Conservation (phyloP, 2,113 vertebrate genomes). For the Leptodactylus fuscus region DNA sequence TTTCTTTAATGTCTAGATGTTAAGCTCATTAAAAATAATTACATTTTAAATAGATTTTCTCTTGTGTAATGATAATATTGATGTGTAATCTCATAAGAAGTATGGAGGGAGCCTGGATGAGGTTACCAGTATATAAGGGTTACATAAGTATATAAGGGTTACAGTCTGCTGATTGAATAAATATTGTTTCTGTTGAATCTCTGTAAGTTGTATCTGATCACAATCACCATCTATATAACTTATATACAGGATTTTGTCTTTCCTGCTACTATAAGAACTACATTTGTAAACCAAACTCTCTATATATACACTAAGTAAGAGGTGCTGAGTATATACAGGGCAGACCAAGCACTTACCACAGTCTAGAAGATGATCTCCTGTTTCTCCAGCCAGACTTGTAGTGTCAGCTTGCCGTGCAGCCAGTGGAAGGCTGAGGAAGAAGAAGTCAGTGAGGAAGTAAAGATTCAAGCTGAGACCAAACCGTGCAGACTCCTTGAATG, state of each 20-base stretch:
- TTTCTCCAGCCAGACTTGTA: constrained; percentile 20
- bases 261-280: not conserved
- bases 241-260: not conserved
- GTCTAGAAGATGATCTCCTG: constrained; percentile 43
- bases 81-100: not conserved
- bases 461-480: constrained; percentile 26
- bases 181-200: too few species aligned
- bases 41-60: not conserved
- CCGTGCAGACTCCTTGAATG: not conserved
- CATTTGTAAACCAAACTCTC: not conserved
- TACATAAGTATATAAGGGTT: too few species aligned
- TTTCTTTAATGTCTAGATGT: not conserved
- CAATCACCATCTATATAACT: not conserved
- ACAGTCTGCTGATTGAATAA: too few species aligned
- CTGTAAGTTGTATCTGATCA: not conserved
- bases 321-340: not conserved
- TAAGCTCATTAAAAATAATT: too few species aligned
- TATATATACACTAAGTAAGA: not conserved
- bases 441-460: not conserved
- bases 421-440: constrained; percentile 6
- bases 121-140: not conserved
- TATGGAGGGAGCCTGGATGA: too few species aligned
- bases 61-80: not conserved
- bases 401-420: constrained; percentile 16
- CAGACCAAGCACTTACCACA: constrained; percentile 46